These are phyloP conservation scores for Proteles cristata DNA, from an alignment of 2,113 vertebrate genomes.

Conservation along the genomic window DNA sequence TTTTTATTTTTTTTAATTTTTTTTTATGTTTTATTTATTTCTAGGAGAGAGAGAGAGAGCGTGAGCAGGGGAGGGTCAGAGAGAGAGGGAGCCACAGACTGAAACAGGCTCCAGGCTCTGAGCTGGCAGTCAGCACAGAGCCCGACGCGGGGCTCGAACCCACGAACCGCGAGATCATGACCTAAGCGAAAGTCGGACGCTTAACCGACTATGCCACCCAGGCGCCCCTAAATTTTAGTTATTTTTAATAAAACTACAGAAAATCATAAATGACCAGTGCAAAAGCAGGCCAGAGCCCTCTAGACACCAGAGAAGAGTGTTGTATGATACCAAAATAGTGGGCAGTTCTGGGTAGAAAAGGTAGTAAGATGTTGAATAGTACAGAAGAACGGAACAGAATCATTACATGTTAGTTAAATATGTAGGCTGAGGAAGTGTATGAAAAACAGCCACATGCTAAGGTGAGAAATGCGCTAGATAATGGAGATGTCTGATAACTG, in stretches of 20 bases:
- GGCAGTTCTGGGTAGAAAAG: neutral
- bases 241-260: neutral
- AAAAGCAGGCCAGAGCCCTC: neutral
- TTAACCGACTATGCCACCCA: too few relatives aligned
- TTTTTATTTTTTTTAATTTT: too few relatives aligned
- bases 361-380: neutral
- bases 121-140: too few relatives aligned
- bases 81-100: too few relatives aligned
- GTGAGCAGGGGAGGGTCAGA: too few relatives aligned
- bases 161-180: too few relatives aligned
- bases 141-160: too few relatives aligned
- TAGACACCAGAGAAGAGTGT: neutral
- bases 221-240: too few relatives aligned
- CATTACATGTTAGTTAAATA: neutral
- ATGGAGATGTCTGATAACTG: neutral
- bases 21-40: too few relatives aligned
- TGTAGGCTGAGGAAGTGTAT: neutral
- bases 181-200: too few relatives aligned
- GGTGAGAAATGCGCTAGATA: neutral
- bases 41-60: too few relatives aligned
- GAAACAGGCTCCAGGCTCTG: too few relatives aligned
- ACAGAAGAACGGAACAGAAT: neutral
- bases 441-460: neutral
- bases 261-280: neutral
- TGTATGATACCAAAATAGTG: neutral